A percentile compares a stretch with the other conserved stretches of the same genome.
phyloP scores from a whole-genome alignment of 2,888 invertebrate genomes.

The Caenorhabditis afra region DNA sequence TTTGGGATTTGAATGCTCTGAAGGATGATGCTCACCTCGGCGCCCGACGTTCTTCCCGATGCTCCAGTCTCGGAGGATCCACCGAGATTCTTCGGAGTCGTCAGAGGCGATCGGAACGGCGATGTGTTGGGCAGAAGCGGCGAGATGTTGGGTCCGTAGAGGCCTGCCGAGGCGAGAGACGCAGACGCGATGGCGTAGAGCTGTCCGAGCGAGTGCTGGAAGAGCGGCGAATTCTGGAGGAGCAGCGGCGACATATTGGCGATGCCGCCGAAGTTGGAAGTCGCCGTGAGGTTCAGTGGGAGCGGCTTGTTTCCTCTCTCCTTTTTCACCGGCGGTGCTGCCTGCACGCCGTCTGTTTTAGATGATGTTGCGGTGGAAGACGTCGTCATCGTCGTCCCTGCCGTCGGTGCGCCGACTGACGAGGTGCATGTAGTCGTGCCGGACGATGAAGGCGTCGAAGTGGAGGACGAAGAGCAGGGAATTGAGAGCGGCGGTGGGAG shows the following conservation, averaged over 20 bases:
- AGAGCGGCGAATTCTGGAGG: conserved; percentile 44
- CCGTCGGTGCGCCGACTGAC: too few species aligned
- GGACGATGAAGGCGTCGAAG: background rate
- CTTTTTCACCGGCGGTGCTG: conserved; percentile 20
- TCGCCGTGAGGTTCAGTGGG: conserved; percentile 54
- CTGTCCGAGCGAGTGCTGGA: conserved; percentile 34
- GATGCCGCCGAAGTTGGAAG: conserved; percentile 28
- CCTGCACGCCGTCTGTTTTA: background rate
- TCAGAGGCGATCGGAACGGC: conserved; percentile 57
- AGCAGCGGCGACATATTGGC: conserved; percentile 35
- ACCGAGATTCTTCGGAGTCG: conserved; percentile 38
- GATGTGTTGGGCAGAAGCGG: conserved; percentile 42
- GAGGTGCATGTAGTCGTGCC: background rate
- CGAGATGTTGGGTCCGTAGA: conserved; percentile 65
- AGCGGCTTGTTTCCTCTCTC: conserved; percentile 46
- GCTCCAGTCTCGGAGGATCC: background rate
- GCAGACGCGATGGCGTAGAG: conserved; percentile 59
- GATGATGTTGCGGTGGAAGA: background rate
- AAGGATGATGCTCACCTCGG: background rate
- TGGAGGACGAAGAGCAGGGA: background rate
- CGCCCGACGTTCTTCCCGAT: background rate
- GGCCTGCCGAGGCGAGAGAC: conserved; percentile 58
- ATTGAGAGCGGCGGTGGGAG: conserved; percentile 18
- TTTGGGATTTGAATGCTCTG: too few species aligned
- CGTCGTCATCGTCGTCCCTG: too few species aligned